Evolutionary conservation across 2,113 vertebrate genomes (phyloP), one percentile per base, ranked within the genome.

Genomic region (Brachypteracias leptosomus): DNA sequence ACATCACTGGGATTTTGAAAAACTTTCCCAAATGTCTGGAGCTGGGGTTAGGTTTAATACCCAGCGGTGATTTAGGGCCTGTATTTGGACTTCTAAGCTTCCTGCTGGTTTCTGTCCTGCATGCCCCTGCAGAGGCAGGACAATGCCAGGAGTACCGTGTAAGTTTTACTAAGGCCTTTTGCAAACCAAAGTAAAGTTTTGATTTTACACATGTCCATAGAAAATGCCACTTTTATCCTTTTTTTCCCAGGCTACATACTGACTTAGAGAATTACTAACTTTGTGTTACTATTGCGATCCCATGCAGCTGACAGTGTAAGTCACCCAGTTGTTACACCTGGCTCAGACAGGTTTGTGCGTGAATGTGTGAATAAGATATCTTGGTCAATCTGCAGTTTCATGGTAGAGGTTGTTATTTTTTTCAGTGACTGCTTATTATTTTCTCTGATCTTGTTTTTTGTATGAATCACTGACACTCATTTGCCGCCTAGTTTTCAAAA

Each of bases 111-210:
- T 59, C 24, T 52, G 29, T 46, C 59, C 13, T n/a, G 31, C 24
- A 6, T 40, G 28, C 13, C 16, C 20, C 17, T 42, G 29, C 24
- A 18, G 13, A 38, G 51, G 9, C 44, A 31, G 14, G 31, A 29
- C 28, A 52, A 11, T 29, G 9, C 17, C 6, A 0, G 33, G n/a
- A 80, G 25, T 16, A 9, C 12, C 0, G 0, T 33, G 15, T 18
- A 15, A 38, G 46, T 46, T 40, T 66, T 77, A 33, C 20, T 20
- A 51, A 51, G 35, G 36, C 24, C 33, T 3, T 67, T 55, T n/a
- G 66, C 73, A 73, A 61, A 20, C 17, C 16, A 10, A 46, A n/a
- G 11, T 13, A 31, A 29, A 25, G 31, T 33, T 66, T 36, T 61
- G 54, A 44, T 19, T 49, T 93, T n/a, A 49, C 24, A 42, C 1